Percentiles rank a stretch among this genome's conserved stretches.
Evolutionary conservation across 2,113 vertebrate species (phyloP).

Genomic region (Murina feae): DNA sequence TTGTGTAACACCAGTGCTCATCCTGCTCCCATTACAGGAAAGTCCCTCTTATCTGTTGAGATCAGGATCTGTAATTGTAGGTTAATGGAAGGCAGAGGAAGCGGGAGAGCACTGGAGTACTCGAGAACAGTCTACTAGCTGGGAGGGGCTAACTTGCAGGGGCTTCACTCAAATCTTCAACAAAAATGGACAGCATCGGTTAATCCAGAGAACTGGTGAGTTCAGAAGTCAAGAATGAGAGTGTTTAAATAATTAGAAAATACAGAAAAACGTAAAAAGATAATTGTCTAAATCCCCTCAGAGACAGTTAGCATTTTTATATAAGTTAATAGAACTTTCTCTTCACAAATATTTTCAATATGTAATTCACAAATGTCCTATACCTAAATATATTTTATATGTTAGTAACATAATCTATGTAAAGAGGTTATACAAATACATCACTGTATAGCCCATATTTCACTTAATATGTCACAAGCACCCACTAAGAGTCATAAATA

Average conservation of each 20-base stretch:
- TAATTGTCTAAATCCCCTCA: not conserved
- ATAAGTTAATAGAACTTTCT: not conserved
- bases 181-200: not conserved
- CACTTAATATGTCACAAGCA: not conserved
- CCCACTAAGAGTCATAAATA: not conserved
- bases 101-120: not conserved
- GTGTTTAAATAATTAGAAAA: conserved; percentile 27
- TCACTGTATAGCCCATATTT: not conserved
- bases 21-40: not conserved
- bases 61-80: conserved; percentile 36
- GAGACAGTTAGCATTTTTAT: not conserved
- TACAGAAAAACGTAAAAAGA: not conserved
- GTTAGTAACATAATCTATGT: not conserved
- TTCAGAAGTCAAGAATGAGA: not conserved
- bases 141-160: not conserved
- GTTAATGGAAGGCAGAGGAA: conserved; percentile 51
- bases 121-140: not conserved
- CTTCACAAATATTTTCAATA: not conserved
- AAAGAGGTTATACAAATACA: not conserved
- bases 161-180: not conserved
- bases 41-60: conserved; percentile 26
- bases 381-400: not conserved
- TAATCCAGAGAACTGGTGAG: not conserved
- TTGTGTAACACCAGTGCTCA: not conserved
- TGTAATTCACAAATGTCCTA: not conserved